These are phyloP conservation scores for Girardinus metallicus DNA, from an alignment of 2,797 vertebrate species.

Conservation along the genomic window DNA sequence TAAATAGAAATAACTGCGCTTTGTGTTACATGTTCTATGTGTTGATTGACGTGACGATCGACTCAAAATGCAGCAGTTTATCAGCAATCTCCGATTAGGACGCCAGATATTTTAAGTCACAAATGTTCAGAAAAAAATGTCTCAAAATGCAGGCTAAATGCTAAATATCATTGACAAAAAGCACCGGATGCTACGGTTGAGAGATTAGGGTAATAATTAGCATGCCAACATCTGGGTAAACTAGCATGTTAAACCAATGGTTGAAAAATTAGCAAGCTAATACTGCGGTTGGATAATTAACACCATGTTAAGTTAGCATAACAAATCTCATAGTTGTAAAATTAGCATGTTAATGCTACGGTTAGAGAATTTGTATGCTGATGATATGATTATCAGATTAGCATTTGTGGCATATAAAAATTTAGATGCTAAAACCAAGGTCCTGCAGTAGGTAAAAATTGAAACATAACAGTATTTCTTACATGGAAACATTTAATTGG, in stretches of 20 bases:
- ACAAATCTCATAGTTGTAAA: background rate
- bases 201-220: background rate
- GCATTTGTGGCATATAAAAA: background rate
- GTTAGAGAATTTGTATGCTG: background rate
- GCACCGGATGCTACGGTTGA: background rate
- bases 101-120: background rate
- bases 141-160: background rate
- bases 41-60: no score
- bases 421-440: background rate
- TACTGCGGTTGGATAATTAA: background rate
- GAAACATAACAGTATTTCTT: background rate
- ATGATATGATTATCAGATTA: background rate
- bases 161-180: background rate
- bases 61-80: background rate
- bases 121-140: background rate
- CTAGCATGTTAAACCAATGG: background rate
- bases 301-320: background rate
- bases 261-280: background rate
- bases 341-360: background rate
- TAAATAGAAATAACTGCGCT: background rate
- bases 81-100: background rate
- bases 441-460: background rate
- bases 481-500: background rate
- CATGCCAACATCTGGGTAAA: background rate
- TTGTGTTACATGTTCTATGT: background rate